Evolutionary conservation across 2,113 vertebrate genomes (phyloP), one percentile per base, ranked within the genome.

Genomic region (Ophthalmotilapia sp.): DNA sequence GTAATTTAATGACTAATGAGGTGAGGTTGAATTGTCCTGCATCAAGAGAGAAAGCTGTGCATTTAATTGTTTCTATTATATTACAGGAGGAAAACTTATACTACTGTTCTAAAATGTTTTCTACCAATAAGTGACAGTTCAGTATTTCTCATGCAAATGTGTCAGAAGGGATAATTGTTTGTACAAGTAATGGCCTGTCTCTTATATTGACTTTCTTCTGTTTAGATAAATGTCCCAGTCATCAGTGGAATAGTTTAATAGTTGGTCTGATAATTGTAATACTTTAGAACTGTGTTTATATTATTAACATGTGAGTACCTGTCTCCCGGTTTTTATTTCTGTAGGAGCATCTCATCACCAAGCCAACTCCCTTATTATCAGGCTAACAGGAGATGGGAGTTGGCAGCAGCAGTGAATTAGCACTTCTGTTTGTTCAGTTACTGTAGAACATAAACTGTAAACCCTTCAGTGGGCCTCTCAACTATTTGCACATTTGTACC

Each of bases 331-430:
- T 80, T 68, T n/a, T 47, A 19, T 75, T 65, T 83, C 17, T 89
- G 10, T 21, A 21, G 12, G 42, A 84, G 82, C 10, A n/a, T 81
- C 51, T 36, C 3, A 6, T 82, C 53, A 13, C 23, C 49, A 62
- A 81, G 81, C 60, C 14, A n/a, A 19, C 36, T 70, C 40, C 21
- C 55, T 10, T n/a, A 31, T 29, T 23, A 29, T 79, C 23, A 79
- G 45, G 47, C 53, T 86, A 55, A 79, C 26, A n/a, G 51, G 40
- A 68, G 5, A 5, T 7, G 84, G 19, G 10, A 77, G 14, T 80
- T 85, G 83, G 84, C 56, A 89, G 84, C 81, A 88, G 49, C n/a
- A 80, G 83, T 70, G 68, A 83, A 77, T 84, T 10, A 82, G 49
- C 73, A 90, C 73, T 81, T 19, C 31, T 88, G 83, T 84, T 87